Evolutionary conservation across 2,113 vertebrate species (phyloP), one percentile per base, ranked within the genome.

Genomic region (Cinclus mexicanus): DNA sequence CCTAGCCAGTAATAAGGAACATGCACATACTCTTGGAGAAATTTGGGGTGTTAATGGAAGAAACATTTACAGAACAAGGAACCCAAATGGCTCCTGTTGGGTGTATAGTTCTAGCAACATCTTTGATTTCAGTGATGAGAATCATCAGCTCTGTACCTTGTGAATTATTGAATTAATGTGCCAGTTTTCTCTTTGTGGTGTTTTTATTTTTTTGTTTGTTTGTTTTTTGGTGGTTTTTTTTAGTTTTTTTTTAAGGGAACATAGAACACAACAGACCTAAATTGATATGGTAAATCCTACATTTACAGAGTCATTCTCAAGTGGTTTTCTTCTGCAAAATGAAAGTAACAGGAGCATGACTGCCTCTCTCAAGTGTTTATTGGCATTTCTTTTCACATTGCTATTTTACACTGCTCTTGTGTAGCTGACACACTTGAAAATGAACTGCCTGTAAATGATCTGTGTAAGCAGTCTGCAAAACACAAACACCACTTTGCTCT

Each of bases 351-450:
- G 50, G 11, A 71, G 6, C 35, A 78, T 47, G 47, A 78, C 50
- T 35, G 35, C 70, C 44, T 77, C 77, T 68, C 57, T 64, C 61
- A 79, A 87, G 15, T 72, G 26, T 90, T 94, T 91, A 81, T 39
- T 70, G 24, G 29, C 68, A 67, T n/a, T 18, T 83, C 42, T 61
- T 76, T 82, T 60, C 41, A 83, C 41, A 79, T 68, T 63, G n/a
- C 26, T 42, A 49, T 90, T 92, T 90, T 74, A 72, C 39, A 80
- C 33, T 39, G 67, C 42, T 92, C 33, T 81, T 53, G 4, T 67
- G 59, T 50, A 90, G 42, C 24, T 90, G 79, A 80, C 71, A 88
- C 29, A 35, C 63, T 77, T 90, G 83, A 88, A 95, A 95, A 88
- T 49, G 24, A 88, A 69, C 24, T 25, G 53, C 71, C 64, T 83